Conservation (phyloP, 2,113 vertebrate species). For the Pelmatolapia mariae region DNA sequence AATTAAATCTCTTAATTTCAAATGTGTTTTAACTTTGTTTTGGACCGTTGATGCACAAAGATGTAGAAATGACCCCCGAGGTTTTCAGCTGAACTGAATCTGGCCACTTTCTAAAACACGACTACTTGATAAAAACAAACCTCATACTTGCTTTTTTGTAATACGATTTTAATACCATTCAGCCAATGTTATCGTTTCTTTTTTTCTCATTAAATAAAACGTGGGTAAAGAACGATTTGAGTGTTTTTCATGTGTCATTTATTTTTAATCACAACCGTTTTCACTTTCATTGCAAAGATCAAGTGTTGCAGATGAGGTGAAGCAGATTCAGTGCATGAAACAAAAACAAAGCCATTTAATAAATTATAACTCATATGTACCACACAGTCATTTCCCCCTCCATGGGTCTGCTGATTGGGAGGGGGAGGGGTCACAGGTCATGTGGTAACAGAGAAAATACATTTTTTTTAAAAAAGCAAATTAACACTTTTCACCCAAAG, state of each 20-base stretch:
- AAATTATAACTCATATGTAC: constrained; percentile 58
- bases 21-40: constrained; percentile 24
- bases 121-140: constrained; percentile 26
- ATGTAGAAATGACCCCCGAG: constrained; percentile 4
- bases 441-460: constrained; percentile 25
- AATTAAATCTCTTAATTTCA: neutral
- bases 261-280: constrained; percentile 40
- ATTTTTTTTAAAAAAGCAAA: neutral
- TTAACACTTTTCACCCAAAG: neutral
- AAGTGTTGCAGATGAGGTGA: constrained; percentile 45
- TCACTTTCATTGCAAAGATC: constrained; percentile 47
- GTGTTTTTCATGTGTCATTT: constrained; percentile 5
- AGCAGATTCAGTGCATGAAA: constrained; percentile 61
- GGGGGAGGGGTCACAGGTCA: neutral
- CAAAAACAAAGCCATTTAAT: constrained; percentile 58
- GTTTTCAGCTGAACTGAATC: neutral
- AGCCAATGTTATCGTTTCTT: constrained; percentile 51
- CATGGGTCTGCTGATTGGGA: neutral
- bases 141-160: constrained; percentile 52
- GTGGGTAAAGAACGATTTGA: constrained; percentile 1
- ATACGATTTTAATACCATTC: constrained; percentile 59
- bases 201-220: constrained; percentile 59
- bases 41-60: constrained; percentile 17
- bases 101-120: constrained; percentile 22
- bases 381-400: constrained; percentile 27